A percentile compares a stretch with the other conserved stretches of the same genome.
phyloP scores from a whole-genome alignment of 2,888 invertebrate genomes.

The Meta bourneti region DNA sequence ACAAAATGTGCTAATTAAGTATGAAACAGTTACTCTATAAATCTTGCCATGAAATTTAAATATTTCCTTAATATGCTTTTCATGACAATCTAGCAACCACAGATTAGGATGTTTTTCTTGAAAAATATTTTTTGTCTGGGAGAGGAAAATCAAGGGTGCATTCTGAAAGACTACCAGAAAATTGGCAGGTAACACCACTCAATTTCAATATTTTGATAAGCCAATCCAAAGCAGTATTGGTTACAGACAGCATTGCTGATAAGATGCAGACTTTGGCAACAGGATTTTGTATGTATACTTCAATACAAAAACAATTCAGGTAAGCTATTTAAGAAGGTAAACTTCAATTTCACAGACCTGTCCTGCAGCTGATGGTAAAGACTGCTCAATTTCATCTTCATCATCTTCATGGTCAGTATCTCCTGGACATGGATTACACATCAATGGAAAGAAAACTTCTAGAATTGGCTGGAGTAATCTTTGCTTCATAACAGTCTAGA shows the following conservation, averaged over 20 bases:
- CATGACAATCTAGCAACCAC: too few species aligned
- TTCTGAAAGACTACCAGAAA: too few species aligned
- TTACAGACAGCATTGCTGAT: not conserved
- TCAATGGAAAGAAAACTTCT: slow-evolving; percentile 86
- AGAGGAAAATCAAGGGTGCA: too few species aligned
- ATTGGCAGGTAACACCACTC: too few species aligned
- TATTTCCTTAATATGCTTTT: too few species aligned
- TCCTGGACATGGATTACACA: slow-evolving; percentile 85
- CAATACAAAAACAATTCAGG: not conserved
- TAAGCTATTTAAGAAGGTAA: not conserved
- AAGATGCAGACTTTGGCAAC: not conserved
- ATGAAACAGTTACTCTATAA: too few species aligned
- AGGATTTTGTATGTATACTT: not conserved
- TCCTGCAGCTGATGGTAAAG: slow-evolving; percentile 86
- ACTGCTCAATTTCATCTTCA: slow-evolving; percentile 82
- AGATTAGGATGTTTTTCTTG: too few species aligned
- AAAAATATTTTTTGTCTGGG: too few species aligned
- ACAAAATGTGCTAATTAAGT: too few species aligned
- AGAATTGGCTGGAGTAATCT: slow-evolving; percentile 87
- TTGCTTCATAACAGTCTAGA: slow-evolving; percentile 85
- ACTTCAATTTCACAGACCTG: slow-evolving; percentile 81
- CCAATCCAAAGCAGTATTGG: not conserved
- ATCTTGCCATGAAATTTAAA: too few species aligned
- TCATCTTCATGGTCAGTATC: slow-evolving; percentile 85
- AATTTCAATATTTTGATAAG: too few species aligned